Evolutionary conservation across 2,113 vertebrate genomes (phyloP).

Genomic region (Zapus hudsonius): DNA sequence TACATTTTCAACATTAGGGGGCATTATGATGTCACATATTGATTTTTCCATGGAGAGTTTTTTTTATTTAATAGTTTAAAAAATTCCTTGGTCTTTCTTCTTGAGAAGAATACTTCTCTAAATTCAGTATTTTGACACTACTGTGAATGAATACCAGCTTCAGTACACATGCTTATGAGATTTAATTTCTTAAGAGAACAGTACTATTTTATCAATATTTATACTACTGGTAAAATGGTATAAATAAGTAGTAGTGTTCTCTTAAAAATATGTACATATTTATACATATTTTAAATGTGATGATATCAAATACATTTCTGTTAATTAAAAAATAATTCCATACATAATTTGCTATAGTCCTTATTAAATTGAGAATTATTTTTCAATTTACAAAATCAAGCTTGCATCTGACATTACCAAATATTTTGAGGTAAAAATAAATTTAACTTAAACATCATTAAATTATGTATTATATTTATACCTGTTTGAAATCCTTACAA

Average conservation of each 20-base stretch:
- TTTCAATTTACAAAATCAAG: neutral
- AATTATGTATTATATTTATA: neutral
- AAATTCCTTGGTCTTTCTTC: neutral
- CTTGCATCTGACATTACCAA: neutral
- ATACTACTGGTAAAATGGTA: no score
- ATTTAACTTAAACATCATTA: conserved; percentile 17
- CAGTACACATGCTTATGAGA: neutral
- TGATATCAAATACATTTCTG: neutral
- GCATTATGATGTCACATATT: conserved; percentile 60
- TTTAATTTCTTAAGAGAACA: conserved; percentile 33
- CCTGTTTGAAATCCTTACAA: neutral
- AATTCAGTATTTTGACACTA: neutral
- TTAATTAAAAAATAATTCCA: neutral
- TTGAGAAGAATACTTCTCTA: neutral
- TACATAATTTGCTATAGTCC: neutral
- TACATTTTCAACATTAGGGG: conserved; percentile 70
- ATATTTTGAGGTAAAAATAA: neutral
- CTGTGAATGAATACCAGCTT: neutral
- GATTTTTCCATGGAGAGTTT: neutral
- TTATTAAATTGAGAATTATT: neutral
- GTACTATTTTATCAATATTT: neutral
- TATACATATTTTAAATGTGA: neutral
- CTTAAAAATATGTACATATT: no score
- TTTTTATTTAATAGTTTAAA: neutral
- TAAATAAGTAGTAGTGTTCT: no score